Conservation (phyloP, 37 sponge, comb jelly and placozoan genomes). For the Mnemiopsis leidyi region DNA sequence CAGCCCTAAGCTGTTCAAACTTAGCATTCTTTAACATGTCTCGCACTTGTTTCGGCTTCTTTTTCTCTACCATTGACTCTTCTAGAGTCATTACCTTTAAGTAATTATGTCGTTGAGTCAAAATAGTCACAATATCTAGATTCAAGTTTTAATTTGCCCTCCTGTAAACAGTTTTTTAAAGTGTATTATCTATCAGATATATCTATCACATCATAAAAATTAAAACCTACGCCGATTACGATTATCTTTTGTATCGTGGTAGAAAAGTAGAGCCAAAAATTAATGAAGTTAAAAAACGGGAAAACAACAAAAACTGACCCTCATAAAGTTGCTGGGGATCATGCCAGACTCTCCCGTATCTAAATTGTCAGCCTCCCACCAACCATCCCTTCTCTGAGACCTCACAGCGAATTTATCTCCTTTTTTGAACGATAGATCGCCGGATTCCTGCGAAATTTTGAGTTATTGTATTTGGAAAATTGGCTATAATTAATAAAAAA, state of each 20-base stretch:
- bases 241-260: too few species aligned
- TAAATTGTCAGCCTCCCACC: conserved; percentile 62
- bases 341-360: conserved; percentile 11
- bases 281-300: too few species aligned
- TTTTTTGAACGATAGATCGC: conserved; percentile 29
- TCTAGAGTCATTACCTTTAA: background rate
- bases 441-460: conserved; percentile 41
- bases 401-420: conserved; percentile 18
- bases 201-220: too few species aligned
- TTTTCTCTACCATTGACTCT: background rate
- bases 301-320: background rate
- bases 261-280: too few species aligned
- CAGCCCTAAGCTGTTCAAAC: conserved; percentile 17
- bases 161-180: too few species aligned
- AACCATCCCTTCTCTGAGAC: conserved; percentile 47
- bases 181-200: too few species aligned
- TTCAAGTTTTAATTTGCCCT: too few species aligned
- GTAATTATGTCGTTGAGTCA: background rate
- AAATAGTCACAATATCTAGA: too few species aligned
- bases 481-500: too few species aligned
- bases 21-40: background rate
- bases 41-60: background rate
- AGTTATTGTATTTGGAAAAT: too few species aligned
- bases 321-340: conserved; percentile 53
- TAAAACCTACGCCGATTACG: too few species aligned